These are phyloP conservation scores for Nothoprocta perdicaria DNA, from an alignment of 2,113 vertebrate genomes.

Conservation along the genomic window DNA sequence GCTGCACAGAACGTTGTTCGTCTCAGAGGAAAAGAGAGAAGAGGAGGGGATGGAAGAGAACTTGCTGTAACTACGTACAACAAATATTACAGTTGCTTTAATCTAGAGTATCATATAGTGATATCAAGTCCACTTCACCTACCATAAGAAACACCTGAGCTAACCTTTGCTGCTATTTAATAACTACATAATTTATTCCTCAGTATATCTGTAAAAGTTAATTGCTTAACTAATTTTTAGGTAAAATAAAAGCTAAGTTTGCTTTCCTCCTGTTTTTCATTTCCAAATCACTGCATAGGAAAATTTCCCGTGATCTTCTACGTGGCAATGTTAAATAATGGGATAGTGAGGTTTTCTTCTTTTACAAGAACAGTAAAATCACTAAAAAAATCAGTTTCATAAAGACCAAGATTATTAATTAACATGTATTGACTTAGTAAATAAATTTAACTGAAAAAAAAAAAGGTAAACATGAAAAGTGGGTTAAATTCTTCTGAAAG, in stretches of 20 bases:
- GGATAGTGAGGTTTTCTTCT: neutral
- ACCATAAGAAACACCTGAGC: neutral
- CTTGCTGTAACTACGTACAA: too few relatives aligned
- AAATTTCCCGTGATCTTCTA: neutral
- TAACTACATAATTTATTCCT: neutral
- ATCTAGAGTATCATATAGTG: too few relatives aligned
- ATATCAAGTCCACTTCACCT: too few relatives aligned
- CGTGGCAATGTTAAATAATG: neutral
- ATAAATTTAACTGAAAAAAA: neutral
- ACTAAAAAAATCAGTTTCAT: neutral
- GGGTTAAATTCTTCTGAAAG: neutral
- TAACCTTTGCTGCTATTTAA: neutral
- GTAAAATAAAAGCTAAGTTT: neutral
- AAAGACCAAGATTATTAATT: neutral
- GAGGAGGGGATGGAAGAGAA: too few relatives aligned
- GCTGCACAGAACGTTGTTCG: too few relatives aligned
- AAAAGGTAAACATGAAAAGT: neutral
- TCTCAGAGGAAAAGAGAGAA: too few relatives aligned
- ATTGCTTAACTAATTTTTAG: neutral
- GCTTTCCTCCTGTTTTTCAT: neutral
- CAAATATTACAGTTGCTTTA: too few relatives aligned
- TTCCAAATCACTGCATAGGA: neutral
- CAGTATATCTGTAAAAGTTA: neutral
- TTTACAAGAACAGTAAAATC: conserved; percentile 1
- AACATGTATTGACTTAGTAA: neutral